phyloP scores from a whole-genome alignment of 1,140 invertebrate genomes.

The Achroia grisella region DNA sequence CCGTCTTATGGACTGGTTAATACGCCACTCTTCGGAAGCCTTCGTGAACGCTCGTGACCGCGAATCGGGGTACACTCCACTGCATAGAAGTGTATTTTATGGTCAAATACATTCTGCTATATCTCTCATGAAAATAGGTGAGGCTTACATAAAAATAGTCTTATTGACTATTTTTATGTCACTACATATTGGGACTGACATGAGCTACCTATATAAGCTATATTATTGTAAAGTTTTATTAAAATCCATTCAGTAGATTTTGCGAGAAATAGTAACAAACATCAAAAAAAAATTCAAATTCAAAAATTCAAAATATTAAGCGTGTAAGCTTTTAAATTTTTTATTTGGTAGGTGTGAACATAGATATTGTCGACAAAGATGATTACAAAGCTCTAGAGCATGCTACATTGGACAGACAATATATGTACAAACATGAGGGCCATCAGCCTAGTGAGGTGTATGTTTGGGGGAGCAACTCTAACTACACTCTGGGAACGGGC shows the following conservation, averaged over 20 bases:
- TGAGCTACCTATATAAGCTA: too few relatives aligned
- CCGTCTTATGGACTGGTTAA: constrained; percentile 79
- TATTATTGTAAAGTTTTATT: too few relatives aligned
- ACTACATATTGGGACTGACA: too few relatives aligned
- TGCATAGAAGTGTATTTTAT: constrained; percentile 85
- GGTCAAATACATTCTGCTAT: constrained; percentile 81
- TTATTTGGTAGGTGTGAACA: constrained; percentile 46
- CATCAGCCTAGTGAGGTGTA: constrained; percentile 73
- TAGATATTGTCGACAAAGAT: constrained; percentile 64
- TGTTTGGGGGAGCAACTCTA: constrained; percentile 84
- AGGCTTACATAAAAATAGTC: constrained; percentile 1
- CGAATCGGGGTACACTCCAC: constrained; percentile 84
- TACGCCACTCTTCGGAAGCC: constrained; percentile 72
- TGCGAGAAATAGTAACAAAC: too few relatives aligned
- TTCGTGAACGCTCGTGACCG: constrained; percentile 78
- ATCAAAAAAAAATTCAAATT: too few relatives aligned
- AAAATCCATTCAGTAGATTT: too few relatives aligned
- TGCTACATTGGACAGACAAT: constrained; percentile 60
- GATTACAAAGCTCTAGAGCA: constrained; percentile 65
- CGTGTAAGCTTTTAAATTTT: too few relatives aligned
- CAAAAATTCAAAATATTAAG: too few relatives aligned
- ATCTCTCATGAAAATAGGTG: constrained; percentile 76
- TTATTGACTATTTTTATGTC: not conserved
- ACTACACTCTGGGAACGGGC: constrained; percentile 80
- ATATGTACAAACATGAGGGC: constrained; percentile 45